Conservation (phyloP, 1,140 invertebrate genomes). For the Drosophila teissieri region DNA sequence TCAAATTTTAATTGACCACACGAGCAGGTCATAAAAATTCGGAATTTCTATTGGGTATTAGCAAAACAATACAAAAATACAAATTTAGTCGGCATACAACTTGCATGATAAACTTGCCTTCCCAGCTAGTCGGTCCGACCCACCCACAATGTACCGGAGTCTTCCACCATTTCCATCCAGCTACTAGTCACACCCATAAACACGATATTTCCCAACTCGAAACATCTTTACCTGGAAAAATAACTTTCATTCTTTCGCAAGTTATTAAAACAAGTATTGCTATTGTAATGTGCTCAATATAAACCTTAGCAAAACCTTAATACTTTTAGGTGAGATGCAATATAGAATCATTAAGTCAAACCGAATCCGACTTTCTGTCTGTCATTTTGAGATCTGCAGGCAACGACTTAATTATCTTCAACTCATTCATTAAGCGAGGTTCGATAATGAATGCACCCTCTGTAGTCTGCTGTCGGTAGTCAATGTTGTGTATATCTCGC, state of each 20-base stretch:
- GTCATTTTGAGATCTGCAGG: slow-evolving; percentile 57
- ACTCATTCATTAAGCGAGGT: slow-evolving; percentile 79
- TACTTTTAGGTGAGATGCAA: too few species aligned
- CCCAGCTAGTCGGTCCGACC: neutral
- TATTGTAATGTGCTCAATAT: too few species aligned
- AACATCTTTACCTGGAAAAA: too few species aligned
- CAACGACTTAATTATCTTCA: slow-evolving; percentile 79
- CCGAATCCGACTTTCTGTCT: neutral
- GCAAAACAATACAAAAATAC: slow-evolving; percentile 32
- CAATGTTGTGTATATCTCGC: neutral
- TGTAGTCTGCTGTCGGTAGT: slow-evolving; percentile 1
- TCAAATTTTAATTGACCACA: slow-evolving; percentile 73
- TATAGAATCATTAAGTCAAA: too few species aligned
- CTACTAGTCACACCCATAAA: slow-evolving; percentile 17
- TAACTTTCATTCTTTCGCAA: too few species aligned
- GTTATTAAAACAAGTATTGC: too few species aligned
- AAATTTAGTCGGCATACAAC: slow-evolving; percentile 40
- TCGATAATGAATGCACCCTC: slow-evolving; percentile 74
- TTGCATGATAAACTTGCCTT: slow-evolving; percentile 55
- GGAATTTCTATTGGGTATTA: slow-evolving; percentile 58
- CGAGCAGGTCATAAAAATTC: slow-evolving; percentile 71
- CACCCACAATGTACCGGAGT: neutral
- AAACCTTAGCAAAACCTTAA: too few species aligned
- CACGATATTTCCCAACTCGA: slow-evolving; percentile 4
- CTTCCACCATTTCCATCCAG: neutral